These are phyloP conservation scores for Larimichthys crocea DNA, from an alignment of 2,113 vertebrate genomes.

Conservation along the genomic window DNA sequence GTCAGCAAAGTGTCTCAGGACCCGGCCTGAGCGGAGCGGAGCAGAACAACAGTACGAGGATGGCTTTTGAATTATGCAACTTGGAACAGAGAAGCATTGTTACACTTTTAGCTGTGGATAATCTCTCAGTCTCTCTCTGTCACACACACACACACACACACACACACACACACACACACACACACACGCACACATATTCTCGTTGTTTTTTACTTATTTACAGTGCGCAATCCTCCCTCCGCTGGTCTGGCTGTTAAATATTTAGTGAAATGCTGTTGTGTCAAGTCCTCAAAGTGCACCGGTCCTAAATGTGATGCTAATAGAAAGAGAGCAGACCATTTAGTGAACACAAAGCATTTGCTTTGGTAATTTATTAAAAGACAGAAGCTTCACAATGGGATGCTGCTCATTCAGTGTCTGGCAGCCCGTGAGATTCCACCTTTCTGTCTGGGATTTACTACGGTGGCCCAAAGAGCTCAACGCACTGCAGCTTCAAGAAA, in stretches of 20 bases:
- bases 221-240: slow-evolving; percentile 39
- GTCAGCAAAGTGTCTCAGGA: slow-evolving; percentile 57
- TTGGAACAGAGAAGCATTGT: slow-evolving; percentile 68
- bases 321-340: slow-evolving; percentile 70
- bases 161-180: background rate
- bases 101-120: slow-evolving; percentile 68
- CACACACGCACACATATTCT: slow-evolving; percentile 11
- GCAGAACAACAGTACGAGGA: slow-evolving; percentile 47
- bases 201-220: slow-evolving; percentile 75
- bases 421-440: slow-evolving; percentile 30
- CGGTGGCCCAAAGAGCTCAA: background rate
- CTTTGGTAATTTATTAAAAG: slow-evolving; percentile 74
- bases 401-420: slow-evolving; percentile 30
- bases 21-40: slow-evolving; percentile 54
- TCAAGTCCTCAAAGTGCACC: slow-evolving; percentile 53
- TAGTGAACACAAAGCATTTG: slow-evolving; percentile 78
- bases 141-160: slow-evolving; percentile 12
- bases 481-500: background rate
- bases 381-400: slow-evolving; percentile 31
- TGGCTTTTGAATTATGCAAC: slow-evolving; percentile 77
- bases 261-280: slow-evolving; percentile 71
- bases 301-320: slow-evolving; percentile 72
- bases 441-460: slow-evolving; percentile 7
- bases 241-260: slow-evolving; percentile 75
- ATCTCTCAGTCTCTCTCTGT: slow-evolving; percentile 24